Evolutionary conservation across 1,140 invertebrate species (phyloP), one percentile per base, ranked within the genome.

Genomic region (Aphaenogaster rudis): DNA sequence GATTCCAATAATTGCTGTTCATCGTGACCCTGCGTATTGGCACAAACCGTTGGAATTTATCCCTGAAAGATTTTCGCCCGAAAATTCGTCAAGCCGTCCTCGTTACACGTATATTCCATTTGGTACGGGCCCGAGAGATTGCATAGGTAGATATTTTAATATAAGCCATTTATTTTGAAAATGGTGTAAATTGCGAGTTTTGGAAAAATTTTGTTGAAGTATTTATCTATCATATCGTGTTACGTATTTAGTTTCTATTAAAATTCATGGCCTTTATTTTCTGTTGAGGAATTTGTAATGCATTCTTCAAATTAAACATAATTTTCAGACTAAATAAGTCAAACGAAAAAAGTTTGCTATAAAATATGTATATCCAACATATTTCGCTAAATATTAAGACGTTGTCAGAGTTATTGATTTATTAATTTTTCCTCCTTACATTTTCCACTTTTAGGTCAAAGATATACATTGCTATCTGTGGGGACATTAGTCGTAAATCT

Each of bases 1-100:
- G 76, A 45, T 78, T 36, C 57, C 57, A 45, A 36, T n/a, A 63
- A 63, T 33, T 48, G 42, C 57, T 36, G 63, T 63, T 78, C 57
- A 78, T 63, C 76, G 28, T 78, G 63, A 78, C 9, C 28, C 57
- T 52, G 2, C 3, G 21, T 63, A 78, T 71, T 69, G 39, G 15
- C 4, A 54, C 17, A 52, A 81, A 8, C 39, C 36, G 7, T 15
- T 57, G 13, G n/a, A 69, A 71, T 81, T 71, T 57, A 54, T 71
- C 2, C 50, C 64, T 8, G 36, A 81, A 81, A 9, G 36, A 69
- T 81, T 81, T 54, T 69, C 28, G 2, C 8, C 42, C 1, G 17
- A 64, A 48, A 64, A 8, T 36, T 80, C 13, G 5, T 52, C 11
- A 52, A 80, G 2, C 13, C 13, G 13, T 52, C 6, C 0, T 39